Evolutionary conservation across 2,888 invertebrate species (phyloP).

Genomic region (Campoletis raptor): DNA sequence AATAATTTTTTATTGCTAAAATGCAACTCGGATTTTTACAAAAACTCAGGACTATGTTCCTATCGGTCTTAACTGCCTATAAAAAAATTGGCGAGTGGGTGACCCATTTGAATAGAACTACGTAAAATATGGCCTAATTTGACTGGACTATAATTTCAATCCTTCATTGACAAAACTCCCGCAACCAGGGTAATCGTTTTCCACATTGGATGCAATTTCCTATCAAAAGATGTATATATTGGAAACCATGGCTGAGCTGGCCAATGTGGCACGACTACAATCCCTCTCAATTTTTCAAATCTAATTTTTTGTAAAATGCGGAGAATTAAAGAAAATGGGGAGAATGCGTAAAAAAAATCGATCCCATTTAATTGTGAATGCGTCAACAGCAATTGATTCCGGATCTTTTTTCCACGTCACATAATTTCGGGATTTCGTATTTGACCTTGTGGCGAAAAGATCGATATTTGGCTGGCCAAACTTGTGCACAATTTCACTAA

Average conservation of each 20-base stretch:
- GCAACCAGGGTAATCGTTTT: conserved; percentile 47
- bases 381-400: conserved; percentile 38
- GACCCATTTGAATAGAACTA: too few relatives aligned
- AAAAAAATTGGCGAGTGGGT: too few relatives aligned
- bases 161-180: conserved; percentile 39
- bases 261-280: conserved; percentile 47
- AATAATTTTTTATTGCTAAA: too few relatives aligned
- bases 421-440: conserved; percentile 36
- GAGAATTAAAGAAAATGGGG: conserved; percentile 46
- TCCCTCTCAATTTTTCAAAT: conserved; percentile 17
- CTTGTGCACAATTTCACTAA: background rate
- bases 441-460: conserved; percentile 50
- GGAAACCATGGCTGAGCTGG: conserved; percentile 51
- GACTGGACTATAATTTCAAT: too few relatives aligned
- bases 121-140: too few relatives aligned
- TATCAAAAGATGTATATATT: conserved; percentile 6
- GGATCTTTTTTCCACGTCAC: conserved; percentile 36
- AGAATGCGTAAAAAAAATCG: conserved; percentile 54
- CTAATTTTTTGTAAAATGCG: conserved; percentile 36
- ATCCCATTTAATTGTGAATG: conserved; percentile 46
- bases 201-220: conserved; percentile 9
- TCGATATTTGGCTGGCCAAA: conserved; percentile 46
- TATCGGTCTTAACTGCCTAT: too few relatives aligned
- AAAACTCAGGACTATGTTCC: too few relatives aligned
- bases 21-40: too few relatives aligned